These are phyloP conservation scores for Holothuria scabra DNA, from an alignment of 53 echinoderm and acorn worm species.

Conservation along the genomic window DNA sequence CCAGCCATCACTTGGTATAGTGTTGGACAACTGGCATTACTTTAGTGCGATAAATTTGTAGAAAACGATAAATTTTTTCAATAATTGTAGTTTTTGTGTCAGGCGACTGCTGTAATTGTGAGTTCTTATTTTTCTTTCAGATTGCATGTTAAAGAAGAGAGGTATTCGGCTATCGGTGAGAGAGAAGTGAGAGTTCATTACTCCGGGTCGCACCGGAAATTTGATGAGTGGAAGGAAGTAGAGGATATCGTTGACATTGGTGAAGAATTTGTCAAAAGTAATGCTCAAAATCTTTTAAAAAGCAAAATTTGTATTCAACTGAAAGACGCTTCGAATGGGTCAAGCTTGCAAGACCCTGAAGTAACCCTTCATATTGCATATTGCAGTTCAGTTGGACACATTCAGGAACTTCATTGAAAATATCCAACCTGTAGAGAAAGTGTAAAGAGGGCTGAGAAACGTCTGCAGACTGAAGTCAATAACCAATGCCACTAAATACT, in stretches of 20 bases:
- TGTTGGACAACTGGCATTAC: too few species aligned
- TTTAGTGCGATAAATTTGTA: too few species aligned
- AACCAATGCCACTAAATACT: neutral
- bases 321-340: neutral
- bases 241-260: neutral
- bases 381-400: constrained; percentile 9
- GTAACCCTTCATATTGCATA: constrained; percentile 2
- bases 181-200: constrained; percentile 10
- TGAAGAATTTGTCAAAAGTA: neutral
- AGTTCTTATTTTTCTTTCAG: constrained; percentile 2
- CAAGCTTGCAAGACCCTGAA: constrained; percentile 12
- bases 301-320: neutral
- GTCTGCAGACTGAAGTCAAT: neutral
- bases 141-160: constrained; percentile 13
- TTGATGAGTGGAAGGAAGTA: constrained; percentile 2
- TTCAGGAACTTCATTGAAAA: neutral
- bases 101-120: too few species aligned
- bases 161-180: neutral
- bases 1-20: too few species aligned
- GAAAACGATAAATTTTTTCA: too few species aligned
- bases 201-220: neutral
- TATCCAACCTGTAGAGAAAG: neutral
- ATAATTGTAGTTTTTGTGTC: too few species aligned
- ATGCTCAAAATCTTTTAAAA: neutral
- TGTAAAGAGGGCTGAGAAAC: neutral